Evolutionary conservation across 2,113 vertebrate genomes (phyloP), one percentile per base, ranked within the genome.

Genomic region (Pomatostomus ruficeps): DNA sequence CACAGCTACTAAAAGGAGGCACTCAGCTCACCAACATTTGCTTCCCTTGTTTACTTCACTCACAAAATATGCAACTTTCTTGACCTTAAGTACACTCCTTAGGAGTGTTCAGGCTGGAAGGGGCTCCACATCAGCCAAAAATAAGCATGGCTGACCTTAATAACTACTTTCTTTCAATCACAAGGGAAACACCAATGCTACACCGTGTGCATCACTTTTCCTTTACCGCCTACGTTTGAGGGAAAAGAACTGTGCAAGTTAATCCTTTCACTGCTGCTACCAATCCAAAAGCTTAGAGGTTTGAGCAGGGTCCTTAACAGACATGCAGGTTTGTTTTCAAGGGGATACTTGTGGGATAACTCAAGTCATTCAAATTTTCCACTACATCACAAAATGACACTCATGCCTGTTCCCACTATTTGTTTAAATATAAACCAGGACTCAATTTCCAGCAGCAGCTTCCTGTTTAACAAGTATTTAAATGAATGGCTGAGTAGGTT

Each of bases 61-160:
- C 26, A 1, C 52, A 83, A 96, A 95, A 91, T 96, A 96, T 95
- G 96, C 63, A 83, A 83, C 91, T 88, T 85, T 58, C 65, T 80
- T 96, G 96, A 96, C 96, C 96, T 95, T 91, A 86, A 83, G 87
- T 95, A 96, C 87, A 94, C 94, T 96, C 94, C 94, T 93, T 95
- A 90, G 87, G 94, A 89, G 93, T 89, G 94, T 89, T 93, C 87
- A 45, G 72, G 87, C 89, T 75, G 93, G 72, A 96, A 95, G 85
- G 52, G 75, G 25, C 82, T 95, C 45, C 61, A 40, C 72, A 51
- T 28, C 75, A 52, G 94, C 89, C 95, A 91, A 95, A 96, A 97
- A 95, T 94, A 97, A 94, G 85, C 63, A 62, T 57, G 72, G 78
- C 36, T 95, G 87, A 91, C 89, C 93, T 96, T 94, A 96, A 95